Evolutionary conservation across 1,140 invertebrate genomes (phyloP).

Genomic region (Choristoneura fumiferana): DNA sequence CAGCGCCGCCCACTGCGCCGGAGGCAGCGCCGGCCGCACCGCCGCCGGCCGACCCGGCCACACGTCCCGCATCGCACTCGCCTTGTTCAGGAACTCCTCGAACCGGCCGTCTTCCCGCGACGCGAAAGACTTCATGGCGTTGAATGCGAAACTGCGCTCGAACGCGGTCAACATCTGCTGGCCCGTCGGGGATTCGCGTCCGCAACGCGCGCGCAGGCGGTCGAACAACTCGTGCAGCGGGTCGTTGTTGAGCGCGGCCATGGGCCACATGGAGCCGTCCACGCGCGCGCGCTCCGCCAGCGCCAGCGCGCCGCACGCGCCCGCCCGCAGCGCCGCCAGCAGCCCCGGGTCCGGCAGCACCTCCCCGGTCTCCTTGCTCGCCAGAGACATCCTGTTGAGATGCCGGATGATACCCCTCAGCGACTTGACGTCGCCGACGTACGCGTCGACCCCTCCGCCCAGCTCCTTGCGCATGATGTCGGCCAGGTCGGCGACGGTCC

Average conservation of each 20-base stretch:
- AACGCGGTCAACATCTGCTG: background rate
- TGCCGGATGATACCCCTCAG: background rate
- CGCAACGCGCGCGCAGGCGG: background rate
- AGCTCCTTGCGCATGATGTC: background rate
- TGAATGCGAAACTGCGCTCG: background rate
- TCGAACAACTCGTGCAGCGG: background rate
- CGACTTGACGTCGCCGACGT: background rate
- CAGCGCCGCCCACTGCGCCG: no score
- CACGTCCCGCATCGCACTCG: background rate
- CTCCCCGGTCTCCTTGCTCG: background rate
- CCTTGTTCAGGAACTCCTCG: background rate
- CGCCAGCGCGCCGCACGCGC: background rate
- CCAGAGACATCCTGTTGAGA: background rate
- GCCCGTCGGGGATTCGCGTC: background rate
- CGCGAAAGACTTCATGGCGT: constrained; percentile 2
- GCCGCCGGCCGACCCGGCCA: no score
- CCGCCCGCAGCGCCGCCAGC: background rate
- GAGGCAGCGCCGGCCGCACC: no score
- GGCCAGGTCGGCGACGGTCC: background rate
- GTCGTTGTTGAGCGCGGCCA: background rate
- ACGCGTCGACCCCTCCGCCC: background rate
- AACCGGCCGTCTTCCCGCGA: background rate
- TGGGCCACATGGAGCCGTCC: background rate
- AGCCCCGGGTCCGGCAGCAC: background rate
- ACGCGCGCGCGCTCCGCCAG: background rate